Evolutionary conservation across 2,797 vertebrate genomes (phyloP), one percentile per base, ranked within the genome.

Genomic region (Paedocypris micromegethes): DNA sequence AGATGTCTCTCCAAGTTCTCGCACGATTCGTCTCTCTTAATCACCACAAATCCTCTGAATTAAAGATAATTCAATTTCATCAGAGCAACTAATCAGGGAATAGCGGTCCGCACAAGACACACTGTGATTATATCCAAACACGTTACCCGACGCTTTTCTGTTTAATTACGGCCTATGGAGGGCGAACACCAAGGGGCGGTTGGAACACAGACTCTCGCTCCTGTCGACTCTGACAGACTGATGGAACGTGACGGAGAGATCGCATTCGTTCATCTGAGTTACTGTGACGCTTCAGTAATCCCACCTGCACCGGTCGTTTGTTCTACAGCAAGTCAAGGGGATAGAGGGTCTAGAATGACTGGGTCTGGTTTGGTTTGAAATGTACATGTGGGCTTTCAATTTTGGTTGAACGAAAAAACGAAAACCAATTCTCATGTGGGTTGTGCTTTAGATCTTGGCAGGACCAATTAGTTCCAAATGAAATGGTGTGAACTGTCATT

Each of bases 41-140:
- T 96, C 89, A 89, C 86, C 77, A 81, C 84, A 87, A 90, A 90
- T 89, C 86, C 88, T 87, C 86, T 91, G 90, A 93, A 91, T 93
- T 91, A 91, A 82, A 90, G 84, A 82, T 87, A 81, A 89, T 92
- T 93, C 91, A 85, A 91, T 92, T 90, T 90, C 83, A 91, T 89
- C 88, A 88, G 85, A 91, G 88, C 90, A 91, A 88, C 87, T 87
- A 88, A 84, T 83, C 54, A 74, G 89, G 87, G 88, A 92, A 86
- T 88, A 86, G 79, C 63, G 83, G 81, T 86, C 83, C 82, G 78
- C 79, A 82, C 83, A 86, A 86, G 70, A 67, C 64, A 48, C 72
- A 75, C 79, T 84, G 84, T 86, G 83, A 88, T 88, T 83, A 77
- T 82, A 82, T 78, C 66, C 66, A 65, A 81, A 80, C 79, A 72